phyloP scores from a whole-genome alignment of 2,888 invertebrate species.

The Orthonychiurus folsomi region DNA sequence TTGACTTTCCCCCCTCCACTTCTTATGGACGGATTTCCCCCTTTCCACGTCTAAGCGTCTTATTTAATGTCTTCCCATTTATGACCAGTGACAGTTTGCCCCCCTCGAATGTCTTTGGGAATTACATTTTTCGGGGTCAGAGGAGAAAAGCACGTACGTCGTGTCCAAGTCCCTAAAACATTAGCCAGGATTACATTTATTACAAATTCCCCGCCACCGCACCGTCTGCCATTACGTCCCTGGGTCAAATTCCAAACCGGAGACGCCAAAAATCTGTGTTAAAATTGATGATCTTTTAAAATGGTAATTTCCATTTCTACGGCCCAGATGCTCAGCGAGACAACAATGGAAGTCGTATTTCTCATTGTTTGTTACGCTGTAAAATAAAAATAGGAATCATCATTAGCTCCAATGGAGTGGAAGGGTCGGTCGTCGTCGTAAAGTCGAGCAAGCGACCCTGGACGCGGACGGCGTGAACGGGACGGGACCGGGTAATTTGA shows the following conservation, averaged over 20 bases:
- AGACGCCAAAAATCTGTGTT: too few species aligned
- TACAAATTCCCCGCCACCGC: too few species aligned
- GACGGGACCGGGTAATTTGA: not conserved
- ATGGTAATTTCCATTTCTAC: too few species aligned
- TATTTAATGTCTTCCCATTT: too few species aligned
- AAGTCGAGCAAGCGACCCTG: conserved; percentile 1
- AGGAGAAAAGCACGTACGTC: not conserved
- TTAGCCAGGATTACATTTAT: too few species aligned
- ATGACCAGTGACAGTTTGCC: not conserved
- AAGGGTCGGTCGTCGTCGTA: not conserved
- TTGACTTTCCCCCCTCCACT: not conserved
- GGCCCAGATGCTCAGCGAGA: too few species aligned
- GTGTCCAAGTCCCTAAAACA: not conserved
- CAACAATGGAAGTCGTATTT: too few species aligned
- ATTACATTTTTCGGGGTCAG: not conserved
- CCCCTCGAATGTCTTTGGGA: not conserved
- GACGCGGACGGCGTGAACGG: not conserved
- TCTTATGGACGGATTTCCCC: not conserved
- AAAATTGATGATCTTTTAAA: too few species aligned
- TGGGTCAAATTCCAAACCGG: too few species aligned
- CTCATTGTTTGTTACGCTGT: too few species aligned
- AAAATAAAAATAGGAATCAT: not conserved
- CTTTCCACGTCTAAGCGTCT: not conserved
- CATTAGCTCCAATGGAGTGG: not conserved
- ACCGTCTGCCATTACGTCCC: too few species aligned